Base-by-base conservation (phyloP, 2,888 invertebrate species). In the Ophraella communa region DNA sequence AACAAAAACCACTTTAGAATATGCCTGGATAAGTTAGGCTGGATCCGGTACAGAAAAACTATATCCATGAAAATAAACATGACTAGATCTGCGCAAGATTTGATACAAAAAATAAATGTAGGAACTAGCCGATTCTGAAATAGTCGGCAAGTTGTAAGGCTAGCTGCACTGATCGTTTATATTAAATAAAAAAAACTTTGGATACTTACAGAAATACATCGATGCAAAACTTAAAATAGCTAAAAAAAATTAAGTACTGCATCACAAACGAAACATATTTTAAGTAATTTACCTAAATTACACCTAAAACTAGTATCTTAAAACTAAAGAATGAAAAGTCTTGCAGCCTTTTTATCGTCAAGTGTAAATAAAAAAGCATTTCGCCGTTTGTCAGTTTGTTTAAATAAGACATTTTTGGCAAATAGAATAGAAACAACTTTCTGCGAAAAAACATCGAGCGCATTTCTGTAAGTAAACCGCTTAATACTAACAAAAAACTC, bases 31-130 rank as follows among this genome's bases (percentile, higher is more conserved):
- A n/a, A n/a, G n/a, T n/a, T n/a, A n/a, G n/a, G n/a, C 7, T 7
- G 17, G 17, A 39, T 39, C 39, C 7, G 17, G 5, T 39, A 39
- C 11, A 30, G 30, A 5, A 17, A 2, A 39, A 5, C 17, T 39
- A 39, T 17, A 17, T 5, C 17, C 17, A 17, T 17, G 5, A 35
- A 39, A 1, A 17, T 21, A 39, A 21, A 73, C 75, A 64, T 79
- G 79, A 80, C 79, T 79, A 79, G 80, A 80, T 77, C 79, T 79
- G 78, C 76, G 73, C 68, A 69, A 71, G 67, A 62, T 62, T 65
- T 57, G 42, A 45, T 33, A 14, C n/a, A 45, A 54, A 24, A 18
- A 68, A 74, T 64, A 49, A 44, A 44, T 30, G 39, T 61, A 60
- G 60, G 66, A 70, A 39, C 27, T 30, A 27, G 74, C 75, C 74